phyloP scores from a whole-genome alignment of 1,140 invertebrate species.

The Halotydeus destructor region DNA sequence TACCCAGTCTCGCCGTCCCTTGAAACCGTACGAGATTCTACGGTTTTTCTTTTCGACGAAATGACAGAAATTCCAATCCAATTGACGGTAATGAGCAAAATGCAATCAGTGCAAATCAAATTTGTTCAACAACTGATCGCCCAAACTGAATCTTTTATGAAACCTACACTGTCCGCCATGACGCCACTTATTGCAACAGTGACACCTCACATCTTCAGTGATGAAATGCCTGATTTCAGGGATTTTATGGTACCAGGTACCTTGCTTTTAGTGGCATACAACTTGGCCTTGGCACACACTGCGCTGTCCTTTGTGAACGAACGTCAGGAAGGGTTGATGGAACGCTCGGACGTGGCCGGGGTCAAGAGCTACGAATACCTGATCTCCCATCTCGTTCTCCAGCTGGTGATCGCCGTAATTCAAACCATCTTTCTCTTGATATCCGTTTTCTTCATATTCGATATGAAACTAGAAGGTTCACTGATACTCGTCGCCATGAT shows the following conservation, averaged over 20 bases:
- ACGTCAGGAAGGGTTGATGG: slow-evolving; percentile 64
- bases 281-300: slow-evolving; percentile 80
- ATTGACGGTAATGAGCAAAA: too few species aligned
- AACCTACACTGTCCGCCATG: too few species aligned
- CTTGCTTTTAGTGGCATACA: slow-evolving; percentile 81
- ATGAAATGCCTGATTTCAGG: slow-evolving; percentile 64
- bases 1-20: too few species aligned
- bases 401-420: slow-evolving; percentile 1
- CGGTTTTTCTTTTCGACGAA: too few species aligned
- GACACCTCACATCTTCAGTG: slow-evolving; percentile 48
- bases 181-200: too few species aligned
- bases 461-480: slow-evolving; percentile 3
- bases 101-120: too few species aligned
- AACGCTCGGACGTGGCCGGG: slow-evolving; percentile 42
- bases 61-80: too few species aligned
- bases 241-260: slow-evolving; percentile 88
- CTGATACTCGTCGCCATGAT: slow-evolving; percentile 5
- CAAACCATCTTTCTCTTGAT: neutral
- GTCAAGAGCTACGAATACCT: slow-evolving; percentile 4
- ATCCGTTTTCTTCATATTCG: slow-evolving; percentile 7
- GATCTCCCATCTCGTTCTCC: slow-evolving; percentile 8
- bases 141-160: too few species aligned
- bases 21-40: too few species aligned
- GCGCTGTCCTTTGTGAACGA: slow-evolving; percentile 77
- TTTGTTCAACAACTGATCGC: too few species aligned